phyloP scores from a whole-genome alignment of 2,888 invertebrate species.

The Atherix ibis region DNA sequence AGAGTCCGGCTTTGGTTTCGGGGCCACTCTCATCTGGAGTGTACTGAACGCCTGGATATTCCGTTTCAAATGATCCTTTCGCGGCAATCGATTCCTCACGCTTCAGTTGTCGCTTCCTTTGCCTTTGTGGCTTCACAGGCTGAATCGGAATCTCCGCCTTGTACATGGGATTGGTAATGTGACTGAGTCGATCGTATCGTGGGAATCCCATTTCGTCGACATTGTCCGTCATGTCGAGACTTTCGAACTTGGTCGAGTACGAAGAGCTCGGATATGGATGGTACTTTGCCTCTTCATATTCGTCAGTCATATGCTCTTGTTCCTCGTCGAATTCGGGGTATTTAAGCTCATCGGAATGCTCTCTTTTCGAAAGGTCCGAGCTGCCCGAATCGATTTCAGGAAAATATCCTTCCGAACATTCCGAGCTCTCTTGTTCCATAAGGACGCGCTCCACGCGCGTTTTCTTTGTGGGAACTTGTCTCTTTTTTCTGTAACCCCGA shows the following conservation, averaged over 20 bases:
- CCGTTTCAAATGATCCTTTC: slow-evolving; percentile 11
- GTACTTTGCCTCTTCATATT: slow-evolving; percentile 40
- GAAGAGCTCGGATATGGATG: slow-evolving; percentile 26
- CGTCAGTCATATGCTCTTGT: slow-evolving; percentile 33
- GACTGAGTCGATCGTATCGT: slow-evolving; percentile 42
- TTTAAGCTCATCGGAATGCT: slow-evolving; percentile 21
- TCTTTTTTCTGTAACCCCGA: slow-evolving; percentile 51
- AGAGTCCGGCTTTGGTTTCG: slow-evolving; percentile 26
- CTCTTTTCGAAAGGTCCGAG: slow-evolving; percentile 42
- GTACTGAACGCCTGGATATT: slow-evolving; percentile 14
- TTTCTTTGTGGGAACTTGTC: slow-evolving; percentile 36
- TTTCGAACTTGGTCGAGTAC: slow-evolving; percentile 35
- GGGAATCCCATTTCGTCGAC: slow-evolving; percentile 53
- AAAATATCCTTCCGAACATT: slow-evolving; percentile 52
- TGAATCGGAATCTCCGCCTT: slow-evolving; percentile 19
- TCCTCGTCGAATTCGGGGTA: slow-evolving; percentile 33
- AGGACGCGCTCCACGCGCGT: slow-evolving; percentile 23
- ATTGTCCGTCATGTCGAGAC: slow-evolving; percentile 44
- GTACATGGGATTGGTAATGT: slow-evolving; percentile 32
- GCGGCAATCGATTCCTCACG: slow-evolving; percentile 25
- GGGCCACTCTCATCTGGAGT: slow-evolving; percentile 23
- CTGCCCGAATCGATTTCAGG: slow-evolving; percentile 48
- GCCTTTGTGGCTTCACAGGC: slow-evolving; percentile 33
- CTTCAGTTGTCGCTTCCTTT: slow-evolving; percentile 28
- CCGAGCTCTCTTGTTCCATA: slow-evolving; percentile 42